Evolutionary conservation across 2,797 vertebrate genomes (phyloP).

Genomic region (Girardinus metallicus): DNA sequence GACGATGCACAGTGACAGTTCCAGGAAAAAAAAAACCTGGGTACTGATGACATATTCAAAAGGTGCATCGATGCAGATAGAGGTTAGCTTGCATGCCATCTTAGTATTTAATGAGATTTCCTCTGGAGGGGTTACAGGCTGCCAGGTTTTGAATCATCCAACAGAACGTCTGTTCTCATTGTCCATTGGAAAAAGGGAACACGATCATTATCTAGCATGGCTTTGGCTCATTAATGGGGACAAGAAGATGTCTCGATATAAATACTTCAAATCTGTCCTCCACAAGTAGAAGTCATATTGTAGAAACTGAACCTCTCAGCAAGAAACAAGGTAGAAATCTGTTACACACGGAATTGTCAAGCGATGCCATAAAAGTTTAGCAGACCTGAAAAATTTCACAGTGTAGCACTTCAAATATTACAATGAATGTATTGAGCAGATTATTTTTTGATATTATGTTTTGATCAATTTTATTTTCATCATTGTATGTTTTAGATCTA

Average conservation of each 20-base stretch:
- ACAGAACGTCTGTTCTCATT: slow-evolving; percentile 56
- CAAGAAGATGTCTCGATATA: slow-evolving; percentile 59
- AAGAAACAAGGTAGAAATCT: slow-evolving; percentile 12
- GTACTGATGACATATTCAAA: slow-evolving; percentile 61
- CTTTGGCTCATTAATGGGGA: slow-evolving; percentile 65
- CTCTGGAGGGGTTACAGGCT: slow-evolving; percentile 64
- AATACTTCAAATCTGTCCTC: slow-evolving; percentile 37
- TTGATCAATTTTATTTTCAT: neutral
- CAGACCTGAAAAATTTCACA: slow-evolving; percentile 2
- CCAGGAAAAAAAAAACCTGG: slow-evolving; percentile 34
- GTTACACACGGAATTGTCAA: slow-evolving; percentile 25
- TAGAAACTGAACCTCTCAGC: slow-evolving; percentile 18
- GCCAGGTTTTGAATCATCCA: slow-evolving; percentile 73
- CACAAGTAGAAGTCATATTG: slow-evolving; percentile 18
- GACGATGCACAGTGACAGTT: slow-evolving; percentile 34
- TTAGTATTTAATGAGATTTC: slow-evolving; percentile 78
- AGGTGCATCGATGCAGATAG: slow-evolving; percentile 64
- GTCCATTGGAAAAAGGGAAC: slow-evolving; percentile 59
- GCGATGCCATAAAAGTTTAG: slow-evolving; percentile 13
- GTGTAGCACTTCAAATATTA: slow-evolving; percentile 25
- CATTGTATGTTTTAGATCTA: neutral
- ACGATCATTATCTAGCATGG: slow-evolving; percentile 73
- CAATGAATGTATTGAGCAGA: neutral
- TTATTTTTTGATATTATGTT: slow-evolving; percentile 1
- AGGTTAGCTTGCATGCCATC: slow-evolving; percentile 62